A percentile compares a stretch with the other conserved stretches of the same genome.
These are phyloP conservation scores for Turritopsis rubra DNA, from an alignment of 30 jellyfish, hydroid and myxozoan species.

Conservation along the genomic window DNA sequence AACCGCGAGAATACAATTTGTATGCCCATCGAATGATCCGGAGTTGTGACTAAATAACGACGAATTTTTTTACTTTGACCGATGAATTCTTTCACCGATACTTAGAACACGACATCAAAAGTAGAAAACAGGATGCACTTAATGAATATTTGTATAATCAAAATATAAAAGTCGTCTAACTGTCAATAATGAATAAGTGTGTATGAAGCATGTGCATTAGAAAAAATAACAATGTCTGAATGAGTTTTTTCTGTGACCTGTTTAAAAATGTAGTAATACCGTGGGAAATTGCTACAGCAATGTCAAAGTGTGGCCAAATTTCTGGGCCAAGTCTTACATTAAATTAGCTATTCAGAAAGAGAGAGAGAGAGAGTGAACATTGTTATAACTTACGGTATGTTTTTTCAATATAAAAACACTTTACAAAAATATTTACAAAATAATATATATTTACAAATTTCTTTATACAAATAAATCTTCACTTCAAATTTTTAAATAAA, in stretches of 20 bases:
- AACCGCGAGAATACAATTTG: background rate
- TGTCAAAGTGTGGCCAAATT: too few relatives aligned
- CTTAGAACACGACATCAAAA: background rate
- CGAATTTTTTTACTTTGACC: background rate
- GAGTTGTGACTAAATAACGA: background rate
- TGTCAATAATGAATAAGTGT: background rate
- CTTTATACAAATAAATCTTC: background rate
- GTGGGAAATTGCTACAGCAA: background rate
- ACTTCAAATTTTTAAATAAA: background rate
- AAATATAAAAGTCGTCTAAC: background rate
- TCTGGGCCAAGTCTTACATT: too few relatives aligned
- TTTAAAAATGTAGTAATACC: background rate
- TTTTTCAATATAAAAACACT: background rate
- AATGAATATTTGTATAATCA: background rate
- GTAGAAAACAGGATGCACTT: background rate
- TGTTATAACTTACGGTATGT: background rate
- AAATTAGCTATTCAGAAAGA: background rate
- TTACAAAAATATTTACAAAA: background rate
- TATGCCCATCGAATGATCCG: background rate
- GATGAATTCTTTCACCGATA: background rate
- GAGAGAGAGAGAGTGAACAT: background rate
- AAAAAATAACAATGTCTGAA: background rate
- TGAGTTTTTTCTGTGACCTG: background rate
- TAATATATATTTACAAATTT: background rate
- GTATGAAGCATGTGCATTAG: background rate